Evolutionary conservation across 2,888 invertebrate species (phyloP), one percentile per base, ranked within the genome.

Genomic region (Agriopis aurantiaria): DNA sequence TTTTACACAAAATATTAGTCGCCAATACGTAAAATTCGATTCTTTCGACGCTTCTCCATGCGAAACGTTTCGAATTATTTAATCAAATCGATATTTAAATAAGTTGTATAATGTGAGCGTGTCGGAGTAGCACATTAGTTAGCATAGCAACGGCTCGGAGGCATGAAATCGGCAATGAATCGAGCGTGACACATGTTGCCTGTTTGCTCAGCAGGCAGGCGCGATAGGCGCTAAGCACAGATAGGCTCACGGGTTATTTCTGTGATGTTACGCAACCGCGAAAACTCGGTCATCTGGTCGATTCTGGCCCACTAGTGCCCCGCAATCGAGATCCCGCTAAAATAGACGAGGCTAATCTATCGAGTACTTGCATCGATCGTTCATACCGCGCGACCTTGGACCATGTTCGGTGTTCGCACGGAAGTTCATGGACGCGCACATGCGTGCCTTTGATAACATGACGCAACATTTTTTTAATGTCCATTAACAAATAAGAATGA

Each of bases 391-490:
- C 74, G 93, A 86, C 94, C 94, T 94, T 95, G 93, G 82, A 77
- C 73, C 51, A 58, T 68, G 70, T 49, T 65, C 82, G 82, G 84
- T 80, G 90, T 89, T 88, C 87, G 85, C 82, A 75, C 87, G 88
- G 90, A 93, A 93, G 94, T 94, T 94, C 94, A 94, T 78, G 94
- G 93, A 85, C 92, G 86, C 75, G 75, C 78, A 78, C 69, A 75
- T 77, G 79, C 78, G 80, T 78, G 73, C 65, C 70, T 76, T 77
- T 76, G 75, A 79, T 74, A 75, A 72, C 66, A 65, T 78, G 77
- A 76, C 78, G 71, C 78, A 75, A 79, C 69, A 71, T 40, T 68
- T 73, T 75, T 76, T 75, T 62, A 73, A 74, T 73, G 68, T 53
- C 59, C 71, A 71, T 68, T 70, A 72, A 71, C 65, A 64, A 69